Conservation (phyloP, 2,797 vertebrate species). For the Fistularia commersonii region DNA sequence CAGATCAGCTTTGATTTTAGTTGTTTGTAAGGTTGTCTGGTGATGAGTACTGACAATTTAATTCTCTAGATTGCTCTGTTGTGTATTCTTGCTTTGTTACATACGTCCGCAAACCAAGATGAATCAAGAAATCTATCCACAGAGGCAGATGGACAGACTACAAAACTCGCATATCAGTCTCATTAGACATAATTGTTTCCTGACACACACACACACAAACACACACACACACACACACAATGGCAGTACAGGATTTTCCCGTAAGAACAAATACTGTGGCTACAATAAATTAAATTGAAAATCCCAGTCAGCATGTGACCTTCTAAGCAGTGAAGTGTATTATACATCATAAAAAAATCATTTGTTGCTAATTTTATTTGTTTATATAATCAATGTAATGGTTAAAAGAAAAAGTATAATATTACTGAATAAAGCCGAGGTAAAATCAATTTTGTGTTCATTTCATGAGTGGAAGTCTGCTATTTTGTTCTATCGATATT, state of each 20-base stretch:
- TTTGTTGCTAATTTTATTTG: constrained; percentile 40
- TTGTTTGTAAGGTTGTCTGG: constrained; percentile 30
- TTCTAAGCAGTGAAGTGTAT: constrained; percentile 42
- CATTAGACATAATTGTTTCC: constrained; percentile 60
- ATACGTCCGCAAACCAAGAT: constrained; percentile 37
- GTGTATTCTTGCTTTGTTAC: constrained; percentile 8
- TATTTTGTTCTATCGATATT: constrained; percentile 18
- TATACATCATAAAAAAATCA: constrained; percentile 43
- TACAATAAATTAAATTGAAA: constrained; percentile 51
- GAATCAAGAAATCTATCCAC: constrained; percentile 45
- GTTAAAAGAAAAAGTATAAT: constrained; percentile 14
- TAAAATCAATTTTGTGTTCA: constrained; percentile 51
- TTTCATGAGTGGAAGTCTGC: constrained; percentile 40
- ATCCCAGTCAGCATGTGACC: constrained; percentile 42
- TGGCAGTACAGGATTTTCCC: constrained; percentile 31
- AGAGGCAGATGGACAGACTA: constrained; percentile 30
- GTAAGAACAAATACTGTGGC: constrained; percentile 24
- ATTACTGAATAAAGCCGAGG: constrained; percentile 12
- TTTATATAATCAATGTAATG: constrained; percentile 53
- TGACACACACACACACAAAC: constrained; percentile 5
- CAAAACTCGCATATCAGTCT: constrained; percentile 42
- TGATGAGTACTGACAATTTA: constrained; percentile 61
- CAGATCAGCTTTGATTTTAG: constrained; percentile 53
- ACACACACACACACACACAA: constrained; percentile 3
- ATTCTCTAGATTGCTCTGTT: constrained; percentile 59